Conservation (phyloP, 2,113 vertebrate species). For the Chamaea fasciata region DNA sequence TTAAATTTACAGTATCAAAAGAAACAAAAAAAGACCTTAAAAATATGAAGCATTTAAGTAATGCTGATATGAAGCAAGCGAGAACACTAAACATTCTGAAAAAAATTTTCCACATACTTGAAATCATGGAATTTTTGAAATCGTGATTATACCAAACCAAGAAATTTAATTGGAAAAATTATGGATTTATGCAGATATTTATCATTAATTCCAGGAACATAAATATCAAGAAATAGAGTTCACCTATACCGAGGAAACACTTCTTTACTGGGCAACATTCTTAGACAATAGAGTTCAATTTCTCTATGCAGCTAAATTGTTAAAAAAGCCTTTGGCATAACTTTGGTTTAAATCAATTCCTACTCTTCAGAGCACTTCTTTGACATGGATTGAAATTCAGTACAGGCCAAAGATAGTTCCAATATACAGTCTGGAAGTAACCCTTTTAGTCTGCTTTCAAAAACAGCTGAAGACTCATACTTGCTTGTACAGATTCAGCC, state of each 20-base stretch:
- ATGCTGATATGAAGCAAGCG: neutral
- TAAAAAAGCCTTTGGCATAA: neutral
- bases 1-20: neutral
- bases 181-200: neutral
- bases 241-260: neutral
- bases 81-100: neutral
- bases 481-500: neutral
- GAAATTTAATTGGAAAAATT: neutral
- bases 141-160: neutral
- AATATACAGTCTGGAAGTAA: neutral
- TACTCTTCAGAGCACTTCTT: neutral
- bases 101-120: neutral
- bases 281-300: neutral
- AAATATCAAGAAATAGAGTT: neutral
- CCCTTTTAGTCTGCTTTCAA: neutral
- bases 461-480: neutral
- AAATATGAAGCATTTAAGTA: neutral
- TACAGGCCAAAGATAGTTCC: neutral
- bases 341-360: neutral
- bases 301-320: neutral
- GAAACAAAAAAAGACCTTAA: fast-evolving
- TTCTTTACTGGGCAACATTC: neutral
- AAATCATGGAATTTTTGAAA: neutral
- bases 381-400: neutral
- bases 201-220: neutral